Evolutionary conservation across 1,140 invertebrate species (phyloP).

Genomic region (Lucilia cuprina): DNA sequence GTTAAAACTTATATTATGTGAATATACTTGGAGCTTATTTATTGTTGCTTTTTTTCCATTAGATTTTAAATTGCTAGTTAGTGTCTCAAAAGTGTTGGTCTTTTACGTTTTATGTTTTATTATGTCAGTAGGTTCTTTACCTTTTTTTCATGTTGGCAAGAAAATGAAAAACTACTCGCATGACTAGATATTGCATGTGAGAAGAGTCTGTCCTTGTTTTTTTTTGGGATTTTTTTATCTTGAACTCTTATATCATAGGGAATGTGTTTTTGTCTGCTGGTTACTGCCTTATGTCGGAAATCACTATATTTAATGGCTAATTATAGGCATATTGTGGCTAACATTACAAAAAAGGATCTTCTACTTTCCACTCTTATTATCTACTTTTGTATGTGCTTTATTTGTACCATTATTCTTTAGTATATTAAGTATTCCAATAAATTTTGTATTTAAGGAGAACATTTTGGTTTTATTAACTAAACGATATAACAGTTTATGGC

Average conservation of each 20-base stretch:
- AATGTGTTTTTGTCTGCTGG: neutral
- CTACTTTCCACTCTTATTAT: too few species aligned
- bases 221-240: neutral
- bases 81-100: constrained; percentile 27
- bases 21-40: too few species aligned
- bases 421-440: neutral
- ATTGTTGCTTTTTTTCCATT: neutral
- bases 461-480: neutral
- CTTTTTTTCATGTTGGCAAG: neutral
- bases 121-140: constrained; percentile 8
- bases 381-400: too few species aligned
- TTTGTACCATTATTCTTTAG: neutral
- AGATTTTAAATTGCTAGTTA: constrained; percentile 24
- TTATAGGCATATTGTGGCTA: constrained; percentile 36
- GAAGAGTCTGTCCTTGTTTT: neutral
- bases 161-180: neutral
- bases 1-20: too few species aligned
- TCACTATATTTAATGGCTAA: constrained; percentile 40
- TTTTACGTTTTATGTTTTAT: constrained; percentile 9
- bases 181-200: neutral
- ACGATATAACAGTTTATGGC: neutral
- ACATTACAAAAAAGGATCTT: neutral
- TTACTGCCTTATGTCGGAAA: constrained; percentile 25
- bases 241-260: neutral
- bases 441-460: neutral